Base-by-base conservation (phyloP, 2,888 invertebrate genomes). In the Oxycera nigricornis region DNA sequence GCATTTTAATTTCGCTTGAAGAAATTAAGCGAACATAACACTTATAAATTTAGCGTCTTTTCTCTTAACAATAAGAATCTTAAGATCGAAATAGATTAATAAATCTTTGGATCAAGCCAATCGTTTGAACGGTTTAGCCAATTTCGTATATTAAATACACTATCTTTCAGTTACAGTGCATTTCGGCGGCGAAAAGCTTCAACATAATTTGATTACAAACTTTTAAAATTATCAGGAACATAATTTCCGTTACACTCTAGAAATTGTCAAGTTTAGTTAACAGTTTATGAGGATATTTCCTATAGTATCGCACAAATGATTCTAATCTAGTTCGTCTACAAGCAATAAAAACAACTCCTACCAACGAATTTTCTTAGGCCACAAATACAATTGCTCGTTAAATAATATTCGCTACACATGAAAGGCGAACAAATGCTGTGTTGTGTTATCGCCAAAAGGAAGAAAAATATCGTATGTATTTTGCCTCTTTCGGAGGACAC, bases 371-470 rank as follows among this genome's bases (percentile, higher is more conserved):
- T 35, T 11, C 72, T 76, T 76, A 76, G 76, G 76, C 76, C 76
- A 76, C 76, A 74, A 74, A 72, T 74, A 76, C 73, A 76, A 76
- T 76, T 76, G 76, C 76, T 76, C 74, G 72, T 72, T 68, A 67
- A 72, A 76, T 72, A 72, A 74, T 73, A 76, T 75, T 35, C 9
- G 20, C 11, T 46, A 59, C 41, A 26, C 35, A 30, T 14, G 20
- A 52, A 62, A 26, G 24, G 50, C 20, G 20, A 73, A 6, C 28
- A 52, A 14, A 72, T 39, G 57, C 35, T 72, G 72, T 72, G 57
- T 50, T n/a, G n/a, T 22, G 50, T 22, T 46, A 31, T n/a, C 41
- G 31, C 28, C 22, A 2, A 50, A 20, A 22, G 20, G 41, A 46
- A 55, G 22, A 55, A 55, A n/a, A n/a, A n/a, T n/a, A n/a, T n/a